Percentiles rank a stretch among this genome's conserved stretches.
phyloP scores from a whole-genome alignment of 2,888 invertebrate genomes.

The Xestia sexstrigata region DNA sequence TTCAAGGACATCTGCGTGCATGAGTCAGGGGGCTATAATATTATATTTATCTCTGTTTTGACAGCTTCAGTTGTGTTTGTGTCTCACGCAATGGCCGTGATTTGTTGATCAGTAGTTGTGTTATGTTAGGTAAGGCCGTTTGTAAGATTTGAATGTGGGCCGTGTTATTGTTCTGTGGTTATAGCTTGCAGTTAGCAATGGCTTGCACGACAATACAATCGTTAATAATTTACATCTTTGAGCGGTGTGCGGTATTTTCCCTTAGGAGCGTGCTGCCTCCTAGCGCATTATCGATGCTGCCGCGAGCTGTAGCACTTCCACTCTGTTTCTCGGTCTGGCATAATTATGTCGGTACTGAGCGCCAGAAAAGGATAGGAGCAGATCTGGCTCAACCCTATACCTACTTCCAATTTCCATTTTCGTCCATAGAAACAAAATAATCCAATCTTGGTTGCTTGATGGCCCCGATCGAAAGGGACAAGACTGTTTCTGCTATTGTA shows the following conservation, averaged over 20 bases:
- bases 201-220: background rate
- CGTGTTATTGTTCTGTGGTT: background rate
- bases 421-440: background rate
- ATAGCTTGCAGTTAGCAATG: background rate
- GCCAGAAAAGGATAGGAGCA: background rate
- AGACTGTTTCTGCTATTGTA: background rate
- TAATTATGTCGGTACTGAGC: background rate
- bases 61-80: conserved; percentile 30
- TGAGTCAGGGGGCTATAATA: conserved; percentile 31
- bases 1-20: conserved; percentile 42
- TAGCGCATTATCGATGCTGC: background rate
- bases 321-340: background rate
- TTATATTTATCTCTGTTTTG: conserved; percentile 41
- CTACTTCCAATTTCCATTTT: background rate
- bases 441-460: background rate
- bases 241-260: background rate
- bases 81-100: conserved; percentile 36
- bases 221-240: background rate
- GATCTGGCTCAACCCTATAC: background rate
- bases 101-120: conserved; percentile 24
- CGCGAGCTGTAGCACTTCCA: background rate
- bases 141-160: conserved; percentile 18
- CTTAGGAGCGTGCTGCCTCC: background rate
- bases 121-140: conserved; percentile 25
- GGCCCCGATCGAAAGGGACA: background rate